phyloP scores from a whole-genome alignment of 2,797 vertebrate species.

The Sebastes ruberrimus region DNA sequence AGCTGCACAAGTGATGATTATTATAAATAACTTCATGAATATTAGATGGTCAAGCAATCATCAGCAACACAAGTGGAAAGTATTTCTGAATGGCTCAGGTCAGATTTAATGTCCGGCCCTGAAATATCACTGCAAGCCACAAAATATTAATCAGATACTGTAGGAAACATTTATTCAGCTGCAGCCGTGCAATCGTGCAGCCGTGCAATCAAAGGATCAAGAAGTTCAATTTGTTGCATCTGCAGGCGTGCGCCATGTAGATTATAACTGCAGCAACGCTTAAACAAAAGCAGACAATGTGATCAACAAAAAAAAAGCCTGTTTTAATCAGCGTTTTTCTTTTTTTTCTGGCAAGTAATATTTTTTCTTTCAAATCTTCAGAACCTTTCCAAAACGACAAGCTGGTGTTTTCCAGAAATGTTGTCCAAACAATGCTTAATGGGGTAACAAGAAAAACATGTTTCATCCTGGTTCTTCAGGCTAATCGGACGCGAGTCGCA shows the following conservation, averaged over 20 bases:
- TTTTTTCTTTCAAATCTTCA: neutral
- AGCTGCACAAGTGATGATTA: neutral
- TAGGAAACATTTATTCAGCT: neutral
- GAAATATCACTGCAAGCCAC: neutral
- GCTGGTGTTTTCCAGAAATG: neutral
- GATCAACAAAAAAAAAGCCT: neutral
- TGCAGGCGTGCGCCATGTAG: neutral
- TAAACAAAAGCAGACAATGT: neutral
- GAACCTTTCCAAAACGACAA: neutral
- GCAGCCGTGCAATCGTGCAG: neutral
- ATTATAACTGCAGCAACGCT: neutral
- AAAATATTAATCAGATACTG: slow-evolving; percentile 13
- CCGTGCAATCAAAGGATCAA: neutral
- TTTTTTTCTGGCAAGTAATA: slow-evolving; percentile 5
- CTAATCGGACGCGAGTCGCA: slow-evolving; percentile 5
- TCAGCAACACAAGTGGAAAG: neutral
- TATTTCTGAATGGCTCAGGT: neutral
- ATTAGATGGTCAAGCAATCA: neutral
- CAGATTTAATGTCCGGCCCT: neutral
- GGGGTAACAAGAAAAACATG: slow-evolving; percentile 24
- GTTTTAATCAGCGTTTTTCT: neutral
- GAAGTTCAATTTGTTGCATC: neutral
- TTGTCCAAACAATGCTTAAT: slow-evolving; percentile 5
- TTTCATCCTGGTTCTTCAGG: neutral
- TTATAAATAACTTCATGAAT: slow-evolving; percentile 5